phyloP scores from a whole-genome alignment of 1,140 invertebrate species.

The Matsumurasca onukii region DNA sequence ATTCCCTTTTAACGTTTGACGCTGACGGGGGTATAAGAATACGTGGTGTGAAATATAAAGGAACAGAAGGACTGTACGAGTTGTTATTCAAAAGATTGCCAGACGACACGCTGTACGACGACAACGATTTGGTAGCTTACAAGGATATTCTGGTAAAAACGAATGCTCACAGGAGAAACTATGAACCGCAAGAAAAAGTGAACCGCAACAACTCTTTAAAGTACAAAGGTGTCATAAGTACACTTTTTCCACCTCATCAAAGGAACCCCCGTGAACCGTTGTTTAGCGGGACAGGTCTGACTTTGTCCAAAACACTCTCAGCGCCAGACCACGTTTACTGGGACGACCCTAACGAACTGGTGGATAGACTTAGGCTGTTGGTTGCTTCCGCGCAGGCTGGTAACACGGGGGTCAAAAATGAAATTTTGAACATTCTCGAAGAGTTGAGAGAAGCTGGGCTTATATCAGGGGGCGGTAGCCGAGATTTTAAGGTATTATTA shows the following conservation, averaged over 20 bases:
- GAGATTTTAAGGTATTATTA: background rate
- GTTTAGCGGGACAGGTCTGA: background rate
- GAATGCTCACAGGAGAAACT: slow-evolving; percentile 5
- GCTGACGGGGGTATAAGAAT: background rate
- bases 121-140: slow-evolving; percentile 3
- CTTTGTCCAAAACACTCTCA: background rate
- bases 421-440: background rate
- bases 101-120: background rate
- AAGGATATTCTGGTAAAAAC: background rate
- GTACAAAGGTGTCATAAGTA: background rate
- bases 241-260: background rate
- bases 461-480: background rate
- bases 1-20: background rate
- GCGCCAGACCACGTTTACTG: background rate
- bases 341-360: background rate
- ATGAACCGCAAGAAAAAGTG: background rate
- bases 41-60: background rate
- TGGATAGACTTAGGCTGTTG: background rate
- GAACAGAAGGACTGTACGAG: background rate
- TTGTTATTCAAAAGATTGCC: background rate
- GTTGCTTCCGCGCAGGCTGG: background rate
- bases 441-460: background rate
- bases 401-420: background rate
- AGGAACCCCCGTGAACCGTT: too few relatives aligned
- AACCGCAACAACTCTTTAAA: background rate